Evolutionary conservation across 2,797 vertebrate genomes (phyloP).

Genomic region (Onychomys arenicola): DNA sequence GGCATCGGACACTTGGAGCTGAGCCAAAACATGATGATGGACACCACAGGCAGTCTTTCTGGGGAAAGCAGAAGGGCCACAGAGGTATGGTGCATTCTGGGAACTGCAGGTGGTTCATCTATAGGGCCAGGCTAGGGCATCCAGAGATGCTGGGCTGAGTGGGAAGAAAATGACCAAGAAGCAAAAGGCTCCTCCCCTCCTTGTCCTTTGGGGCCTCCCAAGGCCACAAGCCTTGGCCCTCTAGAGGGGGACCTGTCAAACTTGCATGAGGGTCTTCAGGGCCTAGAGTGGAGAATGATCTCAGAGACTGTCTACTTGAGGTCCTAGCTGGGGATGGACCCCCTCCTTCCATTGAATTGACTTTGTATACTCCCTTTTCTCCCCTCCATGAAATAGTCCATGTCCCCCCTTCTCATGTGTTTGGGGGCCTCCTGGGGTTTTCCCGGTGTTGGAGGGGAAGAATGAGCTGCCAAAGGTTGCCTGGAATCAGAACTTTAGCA

Average conservation of each 20-base stretch:
- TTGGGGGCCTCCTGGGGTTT: not conserved
- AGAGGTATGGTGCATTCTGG: not conserved
- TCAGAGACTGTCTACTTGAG: not conserved
- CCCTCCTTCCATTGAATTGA: not conserved
- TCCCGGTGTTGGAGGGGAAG: not conserved
- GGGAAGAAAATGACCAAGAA: not conserved
- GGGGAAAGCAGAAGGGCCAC: not conserved
- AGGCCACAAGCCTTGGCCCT: not conserved
- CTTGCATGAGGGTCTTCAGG: not conserved
- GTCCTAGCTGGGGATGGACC: not conserved
- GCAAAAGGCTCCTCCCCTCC: not conserved
- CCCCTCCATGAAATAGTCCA: not conserved
- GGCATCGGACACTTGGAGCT: not conserved
- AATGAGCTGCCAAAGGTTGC: constrained; percentile 55
- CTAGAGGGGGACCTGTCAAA: not conserved
- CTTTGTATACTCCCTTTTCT: not conserved
- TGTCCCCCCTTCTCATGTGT: not conserved
- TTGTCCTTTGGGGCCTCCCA: not conserved
- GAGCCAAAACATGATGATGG: not conserved
- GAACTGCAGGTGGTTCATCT: not conserved
- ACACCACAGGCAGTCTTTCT: not conserved
- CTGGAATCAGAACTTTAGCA: constrained; percentile 37
- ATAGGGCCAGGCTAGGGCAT: not conserved
- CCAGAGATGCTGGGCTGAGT: not conserved
- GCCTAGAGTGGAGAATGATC: not conserved